These are phyloP conservation scores for Carposina sasakii DNA, from an alignment of 1,140 invertebrate genomes.

Conservation along the genomic window DNA sequence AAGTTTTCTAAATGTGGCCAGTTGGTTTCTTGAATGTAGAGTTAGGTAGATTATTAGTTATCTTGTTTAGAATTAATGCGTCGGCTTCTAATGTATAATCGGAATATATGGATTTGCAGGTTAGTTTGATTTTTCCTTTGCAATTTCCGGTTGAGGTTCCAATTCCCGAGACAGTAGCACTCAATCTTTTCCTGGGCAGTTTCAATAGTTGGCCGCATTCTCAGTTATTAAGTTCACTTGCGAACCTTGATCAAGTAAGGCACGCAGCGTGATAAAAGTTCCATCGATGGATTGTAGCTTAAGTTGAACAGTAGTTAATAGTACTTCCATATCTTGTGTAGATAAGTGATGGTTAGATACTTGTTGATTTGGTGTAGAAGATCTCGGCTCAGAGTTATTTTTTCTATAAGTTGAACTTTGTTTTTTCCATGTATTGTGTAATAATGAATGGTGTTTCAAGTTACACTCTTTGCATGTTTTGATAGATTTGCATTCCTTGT, in stretches of 20 bases:
- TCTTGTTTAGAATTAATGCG: conserved; percentile 18
- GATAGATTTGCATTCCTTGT: conserved; percentile 16
- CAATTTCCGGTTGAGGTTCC: conserved; percentile 13
- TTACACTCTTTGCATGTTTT: conserved; percentile 25
- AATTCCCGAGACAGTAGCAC: conserved; percentile 15
- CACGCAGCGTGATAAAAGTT: conserved; percentile 16
- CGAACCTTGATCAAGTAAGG: conserved; percentile 23
- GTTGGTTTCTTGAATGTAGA: background rate
- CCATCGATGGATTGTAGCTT: conserved; percentile 9
- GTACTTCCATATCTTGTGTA: background rate
- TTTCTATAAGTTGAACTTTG: background rate
- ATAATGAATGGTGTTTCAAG: conserved; percentile 19
- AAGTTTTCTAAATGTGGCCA: conserved; percentile 11
- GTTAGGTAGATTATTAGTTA: conserved; percentile 15
- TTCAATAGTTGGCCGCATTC: conserved; percentile 21
- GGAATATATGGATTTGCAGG: conserved; percentile 18
- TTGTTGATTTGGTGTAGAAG: background rate
- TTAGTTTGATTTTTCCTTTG: conserved; percentile 12
- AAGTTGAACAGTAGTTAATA: conserved; percentile 6
- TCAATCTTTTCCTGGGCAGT: conserved; percentile 14
- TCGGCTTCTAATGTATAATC: conserved; percentile 14
- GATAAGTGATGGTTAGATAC: conserved; percentile 1
- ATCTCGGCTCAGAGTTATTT: background rate
- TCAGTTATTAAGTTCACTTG: conserved; percentile 22
- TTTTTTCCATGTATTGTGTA: conserved; percentile 12